These are phyloP conservation scores for Eumeta japonica DNA, from an alignment of 1,140 invertebrate species.

Conservation along the genomic window DNA sequence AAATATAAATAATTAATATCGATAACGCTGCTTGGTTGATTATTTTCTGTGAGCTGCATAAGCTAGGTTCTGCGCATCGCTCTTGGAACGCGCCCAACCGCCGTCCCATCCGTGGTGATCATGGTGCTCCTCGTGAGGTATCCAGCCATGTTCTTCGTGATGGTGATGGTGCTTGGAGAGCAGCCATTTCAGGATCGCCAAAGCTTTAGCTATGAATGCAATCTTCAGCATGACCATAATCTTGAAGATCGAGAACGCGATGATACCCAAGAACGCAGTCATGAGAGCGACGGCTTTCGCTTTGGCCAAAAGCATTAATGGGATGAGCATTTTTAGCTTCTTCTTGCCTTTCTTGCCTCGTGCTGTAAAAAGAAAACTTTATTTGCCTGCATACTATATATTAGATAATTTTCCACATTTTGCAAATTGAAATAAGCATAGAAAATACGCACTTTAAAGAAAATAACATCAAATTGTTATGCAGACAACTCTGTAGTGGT, in stretches of 20 bases:
- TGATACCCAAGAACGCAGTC: constrained; percentile 30
- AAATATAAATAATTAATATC: constrained; percentile 12
- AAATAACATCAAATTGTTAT: too few relatives aligned
- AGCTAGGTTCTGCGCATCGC: constrained; percentile 61
- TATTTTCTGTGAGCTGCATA: constrained; percentile 62
- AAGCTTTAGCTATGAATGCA: constrained; percentile 41
- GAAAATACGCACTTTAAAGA: too few relatives aligned
- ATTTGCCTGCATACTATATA: too few relatives aligned
- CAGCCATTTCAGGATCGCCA: constrained; percentile 49
- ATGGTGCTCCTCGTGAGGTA: constrained; percentile 60
- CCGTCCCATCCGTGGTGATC: constrained; percentile 51
- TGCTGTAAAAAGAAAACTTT: constrained; percentile 18
- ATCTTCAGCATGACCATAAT: constrained; percentile 42
- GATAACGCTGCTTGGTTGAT: constrained; percentile 7
- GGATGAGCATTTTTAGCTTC: constrained; percentile 43
- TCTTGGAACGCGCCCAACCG: constrained; percentile 59
- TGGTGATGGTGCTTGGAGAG: constrained; percentile 70
- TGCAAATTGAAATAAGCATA: too few relatives aligned
- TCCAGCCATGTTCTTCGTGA: constrained; percentile 69
- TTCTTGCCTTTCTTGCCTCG: constrained; percentile 52
- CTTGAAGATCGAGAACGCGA: constrained; percentile 43
- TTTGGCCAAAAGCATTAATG: constrained; percentile 37
- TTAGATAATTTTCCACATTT: too few relatives aligned
- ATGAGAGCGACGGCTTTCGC: constrained; percentile 32
- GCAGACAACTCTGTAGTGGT: too few relatives aligned